A percentile compares a stretch with the other conserved stretches of the same genome.
phyloP scores from a whole-genome alignment of 2,888 invertebrate species.

The Notocelia uddmanniana region DNA sequence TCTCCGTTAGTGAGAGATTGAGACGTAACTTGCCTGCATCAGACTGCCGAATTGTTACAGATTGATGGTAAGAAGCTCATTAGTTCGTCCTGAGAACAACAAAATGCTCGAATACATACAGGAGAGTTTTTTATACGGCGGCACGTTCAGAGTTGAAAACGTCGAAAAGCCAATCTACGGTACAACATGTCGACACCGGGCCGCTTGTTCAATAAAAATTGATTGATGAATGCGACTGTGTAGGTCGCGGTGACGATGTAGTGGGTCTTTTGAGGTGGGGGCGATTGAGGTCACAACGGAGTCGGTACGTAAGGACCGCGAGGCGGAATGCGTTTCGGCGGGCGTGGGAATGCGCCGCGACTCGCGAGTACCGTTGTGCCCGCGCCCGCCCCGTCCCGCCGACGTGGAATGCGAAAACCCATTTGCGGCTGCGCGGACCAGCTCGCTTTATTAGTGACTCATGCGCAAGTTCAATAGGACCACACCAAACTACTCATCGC shows the following conservation, averaged over 20 bases:
- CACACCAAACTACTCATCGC: slow-evolving; percentile 38
- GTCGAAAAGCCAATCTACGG: slow-evolving; percentile 31
- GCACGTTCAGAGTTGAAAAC: slow-evolving; percentile 48
- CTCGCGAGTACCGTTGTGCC: slow-evolving; percentile 83
- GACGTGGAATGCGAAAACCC: slow-evolving; percentile 80
- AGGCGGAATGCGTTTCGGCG: slow-evolving; percentile 76
- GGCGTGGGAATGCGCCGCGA: slow-evolving; percentile 79
- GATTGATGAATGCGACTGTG: slow-evolving; percentile 59
- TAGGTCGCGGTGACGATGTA: slow-evolving; percentile 57
- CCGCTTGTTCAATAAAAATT: slow-evolving; percentile 58
- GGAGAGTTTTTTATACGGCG: slow-evolving; percentile 40
- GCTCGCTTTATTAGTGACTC: slow-evolving; percentile 72
- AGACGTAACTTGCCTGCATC: background rate
- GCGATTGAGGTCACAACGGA: slow-evolving; percentile 73
- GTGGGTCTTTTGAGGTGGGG: slow-evolving; percentile 55
- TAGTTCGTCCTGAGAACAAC: background rate
- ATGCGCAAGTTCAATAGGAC: slow-evolving; percentile 66
- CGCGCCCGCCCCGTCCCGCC: slow-evolving; percentile 60
- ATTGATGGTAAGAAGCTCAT: background rate
- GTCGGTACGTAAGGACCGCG: slow-evolving; percentile 55
- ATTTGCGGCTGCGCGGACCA: slow-evolving; percentile 73
- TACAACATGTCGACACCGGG: slow-evolving; percentile 48
- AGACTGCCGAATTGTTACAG: background rate
- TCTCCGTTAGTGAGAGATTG: background rate
- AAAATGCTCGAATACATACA: slow-evolving; percentile 2